Evolutionary conservation across 2,888 invertebrate species (phyloP), one percentile per base, ranked within the genome.

Genomic region (Xanthorhoe designata): DNA sequence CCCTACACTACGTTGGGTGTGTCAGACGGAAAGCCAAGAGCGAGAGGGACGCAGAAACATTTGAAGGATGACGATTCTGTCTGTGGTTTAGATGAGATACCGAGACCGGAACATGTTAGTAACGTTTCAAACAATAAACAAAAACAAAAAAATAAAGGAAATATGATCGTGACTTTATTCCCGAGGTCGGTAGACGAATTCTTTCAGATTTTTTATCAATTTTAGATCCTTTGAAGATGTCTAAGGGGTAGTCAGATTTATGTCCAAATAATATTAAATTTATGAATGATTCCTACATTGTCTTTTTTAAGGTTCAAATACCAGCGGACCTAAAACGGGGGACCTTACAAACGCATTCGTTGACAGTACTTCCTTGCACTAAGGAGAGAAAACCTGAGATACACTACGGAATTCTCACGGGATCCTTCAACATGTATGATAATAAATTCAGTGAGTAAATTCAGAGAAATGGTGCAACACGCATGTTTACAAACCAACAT

Each of bases 341-440:
- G 8, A 85, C 83, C 1, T 68, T 92, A 7, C 78, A 87, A 73
- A 91, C 92, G 0, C 92, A 92, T 75, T 92, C 92, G 0, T 79
- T 93, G 29, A 92, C 92, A 3, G 84, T 90, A 0, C 58, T 92
- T 45, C 89, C 89, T 2, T 92, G 92, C 66, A 88, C 82, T 5
- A 91, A 91, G 71, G 89, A 90, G 19, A 86, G 73, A 54, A 88
- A 77, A 69, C 72, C 84, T 1, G 82, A 86, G 2, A 78, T 91
- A 54, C 91, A 89, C 66, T 93, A 90, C 63, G 93, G 93, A 9
- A 92, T 93, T 49, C 75, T 93, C 50, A 88, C 82, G 1, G 92
- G 92, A 0, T 81, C 90, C 0, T 88, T 87, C 68, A 93, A 92
- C 67, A 91, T 92, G 91, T 92, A 89, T 67, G 88, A 90, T 62